Percentiles rank a stretch among this genome's conserved stretches.
These are phyloP conservation scores for Bos indicus DNA, from an alignment of 2,113 vertebrate genomes.

Conservation along the genomic window DNA sequence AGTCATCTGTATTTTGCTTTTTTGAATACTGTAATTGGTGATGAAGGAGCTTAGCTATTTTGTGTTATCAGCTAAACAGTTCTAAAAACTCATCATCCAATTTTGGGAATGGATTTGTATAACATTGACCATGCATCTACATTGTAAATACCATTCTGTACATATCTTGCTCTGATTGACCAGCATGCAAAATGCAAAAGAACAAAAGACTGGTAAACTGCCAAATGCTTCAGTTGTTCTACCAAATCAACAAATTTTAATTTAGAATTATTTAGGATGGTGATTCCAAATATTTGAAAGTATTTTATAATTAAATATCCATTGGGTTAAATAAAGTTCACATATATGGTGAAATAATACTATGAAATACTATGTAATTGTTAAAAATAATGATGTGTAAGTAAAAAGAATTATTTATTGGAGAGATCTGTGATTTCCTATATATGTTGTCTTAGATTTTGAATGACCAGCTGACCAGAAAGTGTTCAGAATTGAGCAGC, in stretches of 20 bases:
- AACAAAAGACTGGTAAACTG: background rate
- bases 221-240: background rate
- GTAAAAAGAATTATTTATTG: background rate
- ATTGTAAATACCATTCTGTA: background rate
- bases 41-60: background rate
- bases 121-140: background rate
- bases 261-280: background rate
- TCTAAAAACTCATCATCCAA: background rate
- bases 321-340: background rate
- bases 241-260: background rate
- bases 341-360: background rate
- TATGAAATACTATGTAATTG: background rate
- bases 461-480: conserved; percentile 75
- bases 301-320: conserved; percentile 4
- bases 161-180: background rate
- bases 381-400: background rate
- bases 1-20: conserved; percentile 2
- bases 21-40: background rate
- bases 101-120: background rate
- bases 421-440: background rate
- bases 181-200: background rate
- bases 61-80: background rate
- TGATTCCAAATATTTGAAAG: background rate
- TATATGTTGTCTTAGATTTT: conserved; percentile 68
- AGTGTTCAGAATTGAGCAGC: conserved; percentile 77